Base-by-base conservation (phyloP, 2,888 invertebrate species). In the Operophtera brumata region DNA sequence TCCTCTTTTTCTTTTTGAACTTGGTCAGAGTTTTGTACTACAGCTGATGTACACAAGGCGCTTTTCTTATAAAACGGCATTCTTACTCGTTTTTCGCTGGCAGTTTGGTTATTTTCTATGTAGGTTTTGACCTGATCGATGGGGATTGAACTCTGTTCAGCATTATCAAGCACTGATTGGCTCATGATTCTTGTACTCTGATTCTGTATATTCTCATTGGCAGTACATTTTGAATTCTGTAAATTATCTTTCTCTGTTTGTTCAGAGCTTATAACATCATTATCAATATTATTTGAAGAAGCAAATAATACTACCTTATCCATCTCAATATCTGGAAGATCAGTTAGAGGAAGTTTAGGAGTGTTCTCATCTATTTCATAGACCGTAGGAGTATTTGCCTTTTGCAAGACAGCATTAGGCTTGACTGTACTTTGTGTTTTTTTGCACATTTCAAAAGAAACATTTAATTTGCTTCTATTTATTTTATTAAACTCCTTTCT, bases 391-490 rank as follows among this genome's bases (percentile, higher is more conserved):
- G 26, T 47, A 30, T 57, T 35, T 40, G 13, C 34, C 26, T 54
- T 35, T 42, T 61, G 62, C 50, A 60, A 49, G 43, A 57, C 61
- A 13, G 45, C 44, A 28, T 48, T 60, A 34, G 56, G 52, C 34
- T 66, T 74, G 6, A 59, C 52, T 46, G 66, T 53, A 50, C 50
- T 74, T 64, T 84, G 74, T 42, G 74, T 72, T 64, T 80, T 87
- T 58, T 87, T 86, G 57, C 76, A 80, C 81, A 82, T 84, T 75
- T 90, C 86, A 64, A 88, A 84, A 28, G 90, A 90, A 46, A 87
- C 80, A 82, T 90, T 87, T 7, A 90, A 62, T 75, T 90, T 91
- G 58, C 72, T 87, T 65, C 70, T 82, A 55, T 82, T 80, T 54
- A 75, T 72, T 55, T 84, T 86, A 54, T 82, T 84, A 48, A 90